Conservation (phyloP, 2,888 invertebrate genomes). For the Euphydryas editha region DNA sequence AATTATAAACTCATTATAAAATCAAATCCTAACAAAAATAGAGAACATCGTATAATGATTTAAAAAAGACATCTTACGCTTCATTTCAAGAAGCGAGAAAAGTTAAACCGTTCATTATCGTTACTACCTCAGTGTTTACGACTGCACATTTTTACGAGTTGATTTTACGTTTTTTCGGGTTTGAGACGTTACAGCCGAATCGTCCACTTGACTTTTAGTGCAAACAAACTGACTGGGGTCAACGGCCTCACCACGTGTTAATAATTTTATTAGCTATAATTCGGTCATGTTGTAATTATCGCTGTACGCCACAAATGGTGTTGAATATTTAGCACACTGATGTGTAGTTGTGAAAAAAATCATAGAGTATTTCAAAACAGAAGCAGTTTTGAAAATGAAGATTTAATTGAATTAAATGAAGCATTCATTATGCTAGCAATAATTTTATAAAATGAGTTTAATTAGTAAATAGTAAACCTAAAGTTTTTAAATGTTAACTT, state of each 20-base stretch:
- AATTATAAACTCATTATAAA: not conserved
- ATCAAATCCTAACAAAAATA: not conserved
- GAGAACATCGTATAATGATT: not conserved
- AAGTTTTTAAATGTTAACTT: not conserved
- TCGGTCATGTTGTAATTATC: slow-evolving; percentile 45
- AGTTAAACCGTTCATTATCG: not conserved
- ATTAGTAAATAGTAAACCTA: not conserved
- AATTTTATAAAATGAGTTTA: not conserved
- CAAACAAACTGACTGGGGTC: slow-evolving; percentile 60
- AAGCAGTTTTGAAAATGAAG: not conserved
- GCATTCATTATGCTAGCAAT: not conserved
- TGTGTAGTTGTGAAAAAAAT: not conserved
- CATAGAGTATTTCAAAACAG: not conserved
- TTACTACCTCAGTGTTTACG: slow-evolving; percentile 11
- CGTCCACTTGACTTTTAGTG: slow-evolving; percentile 24
- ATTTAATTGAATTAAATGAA: not conserved
- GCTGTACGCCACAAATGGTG: slow-evolving; percentile 32
- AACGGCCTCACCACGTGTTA: slow-evolving; percentile 64
- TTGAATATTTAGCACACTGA: slow-evolving; percentile 25
- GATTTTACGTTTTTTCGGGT: not conserved
- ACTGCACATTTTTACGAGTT: slow-evolving; percentile 25
- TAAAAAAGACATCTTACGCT: slow-evolving; percentile 1
- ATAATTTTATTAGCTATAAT: slow-evolving; percentile 60
- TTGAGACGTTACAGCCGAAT: slow-evolving; percentile 22
- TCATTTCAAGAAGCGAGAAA: not conserved